phyloP scores from a whole-genome alignment of 1,140 invertebrate species.

The Planococcus citri region DNA sequence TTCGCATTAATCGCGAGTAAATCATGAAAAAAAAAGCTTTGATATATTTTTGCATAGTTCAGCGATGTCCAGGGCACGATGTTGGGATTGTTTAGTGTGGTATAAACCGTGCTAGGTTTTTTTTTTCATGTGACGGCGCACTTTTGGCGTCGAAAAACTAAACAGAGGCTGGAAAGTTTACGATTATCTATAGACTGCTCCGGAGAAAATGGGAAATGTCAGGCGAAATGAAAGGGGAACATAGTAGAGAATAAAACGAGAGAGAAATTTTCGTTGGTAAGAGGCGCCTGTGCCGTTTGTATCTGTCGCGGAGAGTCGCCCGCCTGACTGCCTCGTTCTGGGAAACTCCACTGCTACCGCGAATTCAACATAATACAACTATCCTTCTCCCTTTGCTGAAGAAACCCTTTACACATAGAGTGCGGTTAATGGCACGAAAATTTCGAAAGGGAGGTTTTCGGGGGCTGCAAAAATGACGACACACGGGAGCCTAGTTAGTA shows the following conservation, averaged over 20 bases:
- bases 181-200: conserved; percentile 6
- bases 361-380: conserved; percentile 1
- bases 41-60: background rate
- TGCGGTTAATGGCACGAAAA: conserved; percentile 13
- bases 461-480: conserved; percentile 13
- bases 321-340: conserved; percentile 10
- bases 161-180: background rate
- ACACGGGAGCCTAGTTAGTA: conserved; percentile 16
- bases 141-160: background rate
- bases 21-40: background rate
- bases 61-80: background rate
- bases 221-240: background rate
- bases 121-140: background rate
- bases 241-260: background rate
- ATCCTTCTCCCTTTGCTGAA: background rate
- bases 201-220: background rate
- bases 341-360: conserved; percentile 2
- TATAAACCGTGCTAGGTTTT: background rate
- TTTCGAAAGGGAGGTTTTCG: conserved; percentile 10
- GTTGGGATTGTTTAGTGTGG: background rate
- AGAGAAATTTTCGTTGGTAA: conserved; percentile 10
- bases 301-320: conserved; percentile 16
- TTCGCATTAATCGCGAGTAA: background rate
- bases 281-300: conserved; percentile 18
- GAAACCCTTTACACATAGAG: conserved; percentile 15